Conservation (phyloP, 1,140 invertebrate species). For the Cyrtorhinus lividipennis region DNA sequence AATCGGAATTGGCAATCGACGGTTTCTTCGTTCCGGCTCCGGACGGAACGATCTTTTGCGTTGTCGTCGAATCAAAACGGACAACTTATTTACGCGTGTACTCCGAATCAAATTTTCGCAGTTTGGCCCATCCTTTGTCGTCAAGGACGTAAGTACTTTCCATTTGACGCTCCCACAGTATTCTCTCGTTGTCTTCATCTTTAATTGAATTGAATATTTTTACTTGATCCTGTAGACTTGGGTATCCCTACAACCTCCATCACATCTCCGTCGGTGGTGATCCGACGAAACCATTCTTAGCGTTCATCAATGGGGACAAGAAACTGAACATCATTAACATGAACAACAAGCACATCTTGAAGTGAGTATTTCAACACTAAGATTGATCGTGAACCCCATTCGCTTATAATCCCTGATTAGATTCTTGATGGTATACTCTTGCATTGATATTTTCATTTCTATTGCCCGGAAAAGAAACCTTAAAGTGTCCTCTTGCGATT, state of each 20-base stretch:
- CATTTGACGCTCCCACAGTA: too few species aligned
- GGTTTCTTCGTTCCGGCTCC: background rate
- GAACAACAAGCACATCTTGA: background rate
- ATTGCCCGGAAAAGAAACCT: too few species aligned
- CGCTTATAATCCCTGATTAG: too few species aligned
- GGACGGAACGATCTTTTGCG: background rate
- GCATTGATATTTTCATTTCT: too few species aligned
- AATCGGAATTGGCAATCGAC: background rate
- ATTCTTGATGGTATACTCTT: too few species aligned
- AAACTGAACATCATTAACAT: background rate
- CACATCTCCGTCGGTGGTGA: background rate
- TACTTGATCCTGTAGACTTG: too few species aligned
- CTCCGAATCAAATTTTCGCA: background rate
- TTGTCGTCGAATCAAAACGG: background rate
- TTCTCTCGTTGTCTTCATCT: too few species aligned
- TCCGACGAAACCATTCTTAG: background rate
- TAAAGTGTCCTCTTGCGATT: too few species aligned
- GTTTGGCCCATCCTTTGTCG: background rate
- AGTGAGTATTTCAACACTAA: background rate
- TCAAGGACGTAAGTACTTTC: too few species aligned
- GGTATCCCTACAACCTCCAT: background rate
- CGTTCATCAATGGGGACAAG: background rate
- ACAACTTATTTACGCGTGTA: background rate
- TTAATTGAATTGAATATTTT: too few species aligned
- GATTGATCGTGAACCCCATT: too few species aligned